Evolutionary conservation across 2,797 vertebrate species (phyloP).

Genomic region (Scarus forsteni): DNA sequence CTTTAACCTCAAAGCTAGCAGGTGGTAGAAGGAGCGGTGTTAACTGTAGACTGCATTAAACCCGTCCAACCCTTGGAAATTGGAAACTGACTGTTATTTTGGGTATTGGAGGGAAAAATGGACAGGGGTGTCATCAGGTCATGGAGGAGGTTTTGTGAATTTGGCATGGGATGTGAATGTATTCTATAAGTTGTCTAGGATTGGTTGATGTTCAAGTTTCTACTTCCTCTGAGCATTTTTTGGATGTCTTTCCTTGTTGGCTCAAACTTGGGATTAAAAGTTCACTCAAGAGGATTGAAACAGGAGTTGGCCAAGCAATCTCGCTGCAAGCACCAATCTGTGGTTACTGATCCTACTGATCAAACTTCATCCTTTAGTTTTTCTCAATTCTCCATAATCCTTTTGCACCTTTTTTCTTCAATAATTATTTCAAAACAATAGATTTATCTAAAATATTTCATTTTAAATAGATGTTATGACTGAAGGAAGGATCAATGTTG

Average conservation of each 20-base stretch:
- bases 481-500: no score
- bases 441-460: no score
- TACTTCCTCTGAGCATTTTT: neutral
- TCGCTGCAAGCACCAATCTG: neutral
- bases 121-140: no score
- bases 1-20: slow-evolving; percentile 5
- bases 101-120: neutral
- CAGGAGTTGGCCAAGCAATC: neutral
- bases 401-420: neutral
- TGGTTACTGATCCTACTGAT: neutral
- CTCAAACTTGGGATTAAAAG: slow-evolving; percentile 6
- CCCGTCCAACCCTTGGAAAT: neutral
- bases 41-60: neutral
- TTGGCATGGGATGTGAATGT: no score
- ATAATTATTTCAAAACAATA: neutral
- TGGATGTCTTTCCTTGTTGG: neutral
- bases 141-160: no score
- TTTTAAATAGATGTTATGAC: no score
- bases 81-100: slow-evolving; percentile 1
- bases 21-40: neutral
- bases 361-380: neutral
- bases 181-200: neutral
- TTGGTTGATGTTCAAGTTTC: neutral
- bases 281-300: neutral
- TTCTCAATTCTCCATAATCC: neutral